phyloP scores from a whole-genome alignment of 2,888 invertebrate genomes.

The Eupithecia centaureata region DNA sequence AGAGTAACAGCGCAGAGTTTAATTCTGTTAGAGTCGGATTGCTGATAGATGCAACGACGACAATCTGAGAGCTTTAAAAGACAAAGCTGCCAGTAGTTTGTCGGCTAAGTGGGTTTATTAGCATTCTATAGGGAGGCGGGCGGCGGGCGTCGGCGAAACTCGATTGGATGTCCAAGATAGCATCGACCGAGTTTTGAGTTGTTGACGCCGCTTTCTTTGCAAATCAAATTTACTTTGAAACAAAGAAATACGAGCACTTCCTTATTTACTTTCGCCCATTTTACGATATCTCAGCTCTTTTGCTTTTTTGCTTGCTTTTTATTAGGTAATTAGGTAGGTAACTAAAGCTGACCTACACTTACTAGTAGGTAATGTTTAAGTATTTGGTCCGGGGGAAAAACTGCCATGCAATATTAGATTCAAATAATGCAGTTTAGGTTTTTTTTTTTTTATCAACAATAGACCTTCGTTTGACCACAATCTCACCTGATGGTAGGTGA shows the following conservation, averaged over 20 bases:
- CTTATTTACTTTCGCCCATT: conserved; percentile 39
- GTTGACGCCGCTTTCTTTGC: conserved; percentile 49
- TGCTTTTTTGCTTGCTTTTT: conserved; percentile 20
- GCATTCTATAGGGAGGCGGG: conserved; percentile 56
- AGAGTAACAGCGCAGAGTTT: conserved; percentile 71
- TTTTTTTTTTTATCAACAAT: too few relatives aligned
- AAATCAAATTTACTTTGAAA: conserved; percentile 48
- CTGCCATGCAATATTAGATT: neutral
- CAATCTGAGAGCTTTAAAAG: conserved; percentile 63
- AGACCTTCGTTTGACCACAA: too few relatives aligned
- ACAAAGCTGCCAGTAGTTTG: conserved; percentile 71
- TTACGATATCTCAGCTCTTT: conserved; percentile 33
- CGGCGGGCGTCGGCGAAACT: conserved; percentile 56
- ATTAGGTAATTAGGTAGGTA: conserved; percentile 9
- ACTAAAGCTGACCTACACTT: too few relatives aligned
- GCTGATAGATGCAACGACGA: conserved; percentile 71
- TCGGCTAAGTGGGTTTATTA: conserved; percentile 71
- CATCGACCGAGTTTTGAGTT: conserved; percentile 56
- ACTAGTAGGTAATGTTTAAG: neutral
- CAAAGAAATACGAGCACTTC: conserved; percentile 44
- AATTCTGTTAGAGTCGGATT: conserved; percentile 72
- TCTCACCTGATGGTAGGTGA: too few relatives aligned
- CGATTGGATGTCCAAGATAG: conserved; percentile 68
- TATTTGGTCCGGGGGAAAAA: neutral
- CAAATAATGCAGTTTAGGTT: too few relatives aligned